These are phyloP conservation scores for Diplolepis rosae DNA, from an alignment of 2,888 invertebrate species.

Conservation along the genomic window DNA sequence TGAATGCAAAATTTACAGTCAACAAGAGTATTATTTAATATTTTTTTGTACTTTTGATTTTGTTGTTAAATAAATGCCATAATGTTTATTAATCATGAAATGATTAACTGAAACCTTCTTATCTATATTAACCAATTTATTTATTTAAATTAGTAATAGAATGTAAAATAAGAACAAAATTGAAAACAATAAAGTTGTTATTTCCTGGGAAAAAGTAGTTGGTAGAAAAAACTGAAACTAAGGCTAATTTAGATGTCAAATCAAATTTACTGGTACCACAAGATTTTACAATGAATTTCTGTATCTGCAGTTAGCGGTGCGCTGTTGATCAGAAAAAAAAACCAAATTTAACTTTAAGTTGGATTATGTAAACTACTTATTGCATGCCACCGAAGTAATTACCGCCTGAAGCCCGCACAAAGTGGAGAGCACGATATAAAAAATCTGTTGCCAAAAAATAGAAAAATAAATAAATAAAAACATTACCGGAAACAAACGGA, in stretches of 20 bases:
- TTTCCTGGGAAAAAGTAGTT: too few relatives aligned
- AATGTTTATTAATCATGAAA: constrained; percentile 59
- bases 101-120: too few relatives aligned
- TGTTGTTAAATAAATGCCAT: constrained; percentile 61
- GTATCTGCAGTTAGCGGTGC: constrained; percentile 66
- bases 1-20: constrained; percentile 49
- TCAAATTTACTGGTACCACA: constrained; percentile 69
- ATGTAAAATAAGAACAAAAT: constrained; percentile 9
- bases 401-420: constrained; percentile 50
- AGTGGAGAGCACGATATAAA: constrained; percentile 37
- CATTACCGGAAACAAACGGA: constrained; percentile 29
- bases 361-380: constrained; percentile 40
- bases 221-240: too few relatives aligned
- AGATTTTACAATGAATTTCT: constrained; percentile 65
- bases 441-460: not conserved
- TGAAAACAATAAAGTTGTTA: too few relatives aligned
- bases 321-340: constrained; percentile 54
- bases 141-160: too few relatives aligned
- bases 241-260: constrained; percentile 54
- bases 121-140: too few relatives aligned
- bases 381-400: constrained; percentile 47
- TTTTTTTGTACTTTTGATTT: constrained; percentile 62
- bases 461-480: not conserved
- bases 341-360: constrained; percentile 50
- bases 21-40: constrained; percentile 20